Percentiles rank a stretch among this genome's conserved stretches.
Evolutionary conservation across 92 coral and sea anemone species (phyloP).

Genomic region (Phenganax marumi): DNA sequence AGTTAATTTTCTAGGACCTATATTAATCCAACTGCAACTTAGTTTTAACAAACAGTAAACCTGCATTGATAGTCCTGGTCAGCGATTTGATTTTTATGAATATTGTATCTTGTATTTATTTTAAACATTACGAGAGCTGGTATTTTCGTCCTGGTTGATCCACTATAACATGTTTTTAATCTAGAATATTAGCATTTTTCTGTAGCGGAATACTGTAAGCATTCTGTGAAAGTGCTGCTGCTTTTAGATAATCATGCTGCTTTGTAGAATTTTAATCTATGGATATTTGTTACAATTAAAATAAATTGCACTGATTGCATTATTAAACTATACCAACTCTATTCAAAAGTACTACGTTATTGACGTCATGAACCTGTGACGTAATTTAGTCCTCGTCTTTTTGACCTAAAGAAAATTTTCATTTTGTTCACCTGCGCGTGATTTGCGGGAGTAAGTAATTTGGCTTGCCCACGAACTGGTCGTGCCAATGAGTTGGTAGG

Average conservation of each 20-base stretch:
- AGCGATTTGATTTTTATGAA: background rate
- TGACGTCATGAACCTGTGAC: background rate
- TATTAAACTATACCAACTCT: background rate
- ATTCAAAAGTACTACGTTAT: too few species aligned
- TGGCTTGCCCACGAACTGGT: background rate
- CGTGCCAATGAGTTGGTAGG: background rate
- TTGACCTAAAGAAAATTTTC: background rate
- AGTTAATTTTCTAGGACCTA: too few species aligned
- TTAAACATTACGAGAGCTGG: slow-evolving; percentile 24
- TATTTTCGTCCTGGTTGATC: slow-evolving; percentile 15
- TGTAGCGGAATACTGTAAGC: too few species aligned
- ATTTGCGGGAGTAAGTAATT: background rate
- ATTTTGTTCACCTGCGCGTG: background rate
- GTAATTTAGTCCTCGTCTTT: background rate
- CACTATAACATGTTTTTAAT: background rate
- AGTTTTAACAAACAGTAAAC: background rate
- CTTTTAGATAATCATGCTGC: too few species aligned
- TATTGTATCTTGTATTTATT: slow-evolving; percentile 5
- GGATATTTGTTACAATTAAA: slow-evolving; percentile 17
- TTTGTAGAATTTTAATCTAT: slow-evolving; percentile 24
- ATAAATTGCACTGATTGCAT: background rate
- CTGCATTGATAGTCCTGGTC: background rate
- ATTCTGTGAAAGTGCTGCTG: too few species aligned
- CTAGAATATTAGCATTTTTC: background rate
- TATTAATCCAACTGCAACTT: background rate